Conservation (phyloP, 1,140 invertebrate species). For the Calliopsis andreniformis region DNA sequence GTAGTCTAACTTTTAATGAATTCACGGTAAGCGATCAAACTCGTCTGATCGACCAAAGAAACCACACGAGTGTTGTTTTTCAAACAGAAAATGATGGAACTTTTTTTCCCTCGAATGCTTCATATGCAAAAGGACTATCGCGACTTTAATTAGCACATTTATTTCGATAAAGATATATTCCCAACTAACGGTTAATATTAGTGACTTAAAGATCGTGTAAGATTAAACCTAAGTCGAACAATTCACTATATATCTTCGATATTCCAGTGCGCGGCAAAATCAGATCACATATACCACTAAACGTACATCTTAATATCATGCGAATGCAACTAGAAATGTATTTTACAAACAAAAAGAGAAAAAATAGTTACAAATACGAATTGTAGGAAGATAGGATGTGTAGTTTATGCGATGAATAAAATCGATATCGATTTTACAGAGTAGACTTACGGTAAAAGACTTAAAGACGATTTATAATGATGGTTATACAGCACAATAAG, state of each 20-base stretch:
- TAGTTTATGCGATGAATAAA: conserved; percentile 27
- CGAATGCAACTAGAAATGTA: conserved; percentile 10
- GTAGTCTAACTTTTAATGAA: background rate
- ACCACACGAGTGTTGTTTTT: background rate
- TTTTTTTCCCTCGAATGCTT: background rate
- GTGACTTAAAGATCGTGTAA: background rate
- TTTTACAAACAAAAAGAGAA: conserved; percentile 15
- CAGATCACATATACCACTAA: background rate
- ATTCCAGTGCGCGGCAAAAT: background rate
- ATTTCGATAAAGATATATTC: background rate
- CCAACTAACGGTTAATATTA: background rate
- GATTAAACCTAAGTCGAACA: background rate
- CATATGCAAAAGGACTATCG: background rate
- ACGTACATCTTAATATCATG: background rate
- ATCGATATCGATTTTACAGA: conserved; percentile 50
- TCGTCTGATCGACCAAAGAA: background rate
- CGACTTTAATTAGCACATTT: background rate
- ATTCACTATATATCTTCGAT: background rate
- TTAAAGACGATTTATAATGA: background rate
- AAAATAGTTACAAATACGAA: background rate
- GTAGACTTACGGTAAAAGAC: conserved; percentile 22
- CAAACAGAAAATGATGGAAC: background rate
- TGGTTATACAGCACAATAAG: background rate
- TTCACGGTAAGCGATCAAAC: background rate
- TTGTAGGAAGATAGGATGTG: conserved; percentile 41